phyloP scores from a whole-genome alignment of 2,888 invertebrate species.

The Ichneumon xanthorius region DNA sequence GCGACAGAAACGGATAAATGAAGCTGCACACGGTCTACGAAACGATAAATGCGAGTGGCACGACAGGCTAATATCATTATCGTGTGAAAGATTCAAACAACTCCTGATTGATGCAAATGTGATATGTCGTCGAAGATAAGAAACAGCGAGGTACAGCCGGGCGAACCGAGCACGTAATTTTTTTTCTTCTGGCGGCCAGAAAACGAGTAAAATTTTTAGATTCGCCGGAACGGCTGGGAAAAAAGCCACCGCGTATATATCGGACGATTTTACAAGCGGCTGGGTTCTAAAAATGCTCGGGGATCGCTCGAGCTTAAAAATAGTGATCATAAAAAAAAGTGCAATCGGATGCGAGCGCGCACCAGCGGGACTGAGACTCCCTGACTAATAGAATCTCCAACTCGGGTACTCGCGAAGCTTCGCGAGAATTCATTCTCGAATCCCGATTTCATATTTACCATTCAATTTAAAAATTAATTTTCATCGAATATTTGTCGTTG shows the following conservation, averaged over 20 bases:
- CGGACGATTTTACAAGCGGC: slow-evolving; percentile 74
- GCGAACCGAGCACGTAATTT: not conserved
- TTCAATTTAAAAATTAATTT: not conserved
- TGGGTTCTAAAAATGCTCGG: slow-evolving; percentile 81
- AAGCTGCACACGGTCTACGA: not conserved
- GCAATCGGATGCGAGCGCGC: slow-evolving; percentile 73
- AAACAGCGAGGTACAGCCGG: slow-evolving; percentile 32
- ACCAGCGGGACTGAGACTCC: slow-evolving; percentile 52
- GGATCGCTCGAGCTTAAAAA: slow-evolving; percentile 80
- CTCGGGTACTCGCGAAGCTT: not conserved
- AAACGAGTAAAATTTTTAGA: slow-evolving; percentile 10
- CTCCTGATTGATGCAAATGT: slow-evolving; percentile 26
- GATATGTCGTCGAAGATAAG: slow-evolving; percentile 27
- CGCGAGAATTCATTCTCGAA: slow-evolving; percentile 7
- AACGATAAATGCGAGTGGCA: slow-evolving; percentile 45
- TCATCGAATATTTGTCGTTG: slow-evolving; percentile 8
- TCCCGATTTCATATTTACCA: not conserved
- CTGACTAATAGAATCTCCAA: slow-evolving; percentile 29
- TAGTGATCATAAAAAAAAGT: slow-evolving; percentile 75
- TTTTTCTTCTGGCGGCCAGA: slow-evolving; percentile 10
- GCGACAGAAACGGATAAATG: too few species aligned
- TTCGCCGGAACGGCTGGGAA: slow-evolving; percentile 9
- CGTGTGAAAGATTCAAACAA: slow-evolving; percentile 14
- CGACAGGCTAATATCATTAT: slow-evolving; percentile 53
- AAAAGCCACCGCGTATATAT: slow-evolving; percentile 25